Percentiles rank a stretch among this genome's conserved stretches.
Conservation (phyloP, 2,113 vertebrate genomes). For the Willisornis vidua region DNA sequence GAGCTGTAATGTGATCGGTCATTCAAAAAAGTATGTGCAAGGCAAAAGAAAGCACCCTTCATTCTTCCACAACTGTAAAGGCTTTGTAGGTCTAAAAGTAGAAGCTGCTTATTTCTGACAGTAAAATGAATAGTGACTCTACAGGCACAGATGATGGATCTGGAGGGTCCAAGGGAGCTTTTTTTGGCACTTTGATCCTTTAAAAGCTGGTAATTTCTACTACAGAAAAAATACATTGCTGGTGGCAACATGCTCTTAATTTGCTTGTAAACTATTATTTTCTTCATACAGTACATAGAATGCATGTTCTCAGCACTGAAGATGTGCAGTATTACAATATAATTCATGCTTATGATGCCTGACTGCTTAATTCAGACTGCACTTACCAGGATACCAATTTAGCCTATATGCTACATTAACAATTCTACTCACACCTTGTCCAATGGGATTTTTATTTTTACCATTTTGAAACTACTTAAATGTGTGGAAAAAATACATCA, state of each 20-base stretch:
- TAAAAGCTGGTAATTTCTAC: not conserved
- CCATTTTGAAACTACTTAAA: not conserved
- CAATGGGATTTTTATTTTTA: not conserved
- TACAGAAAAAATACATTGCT: not conserved
- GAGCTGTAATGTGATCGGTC: not conserved
- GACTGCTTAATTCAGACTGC: not conserved
- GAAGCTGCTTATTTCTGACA: constrained; percentile 14
- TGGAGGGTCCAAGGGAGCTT: not conserved
- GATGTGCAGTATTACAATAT: not conserved
- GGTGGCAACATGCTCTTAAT: not conserved
- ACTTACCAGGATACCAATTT: not conserved
- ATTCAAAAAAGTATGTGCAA: not conserved
- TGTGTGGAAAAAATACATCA: not conserved
- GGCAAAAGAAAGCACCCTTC: not conserved
- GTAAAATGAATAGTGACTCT: not conserved
- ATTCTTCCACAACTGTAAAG: not conserved
- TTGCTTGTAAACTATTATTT: constrained; percentile 25
- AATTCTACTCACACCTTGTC: not conserved
- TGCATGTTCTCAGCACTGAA: not conserved
- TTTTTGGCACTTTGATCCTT: not conserved
- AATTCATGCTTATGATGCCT: not conserved
- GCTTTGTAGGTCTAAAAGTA: not conserved
- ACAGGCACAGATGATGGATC: not conserved
- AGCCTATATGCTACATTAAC: not conserved
- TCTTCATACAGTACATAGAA: not conserved